Evolutionary conservation across 2,888 invertebrate genomes (phyloP), one percentile per base, ranked within the genome.

Genomic region (Parnassius mnemosyne): DNA sequence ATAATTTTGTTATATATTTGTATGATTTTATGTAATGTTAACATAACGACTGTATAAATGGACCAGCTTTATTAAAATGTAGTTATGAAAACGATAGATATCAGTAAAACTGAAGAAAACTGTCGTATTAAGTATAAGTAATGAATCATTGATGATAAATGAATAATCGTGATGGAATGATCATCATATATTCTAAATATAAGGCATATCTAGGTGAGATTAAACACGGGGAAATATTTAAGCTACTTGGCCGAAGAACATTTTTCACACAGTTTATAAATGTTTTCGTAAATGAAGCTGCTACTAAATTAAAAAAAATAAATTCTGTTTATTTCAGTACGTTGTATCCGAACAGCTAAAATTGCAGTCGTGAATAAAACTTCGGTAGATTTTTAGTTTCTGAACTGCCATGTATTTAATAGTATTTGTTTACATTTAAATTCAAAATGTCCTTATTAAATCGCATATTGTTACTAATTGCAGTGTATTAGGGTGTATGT

Each of bases 21-120:
- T 79, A 81, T 81, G 76, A 83, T 81, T 87, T 82, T 84, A 85
- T 75, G 78, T 80, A 75, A 79, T 82, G 78, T 84, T 81, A 80
- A 76, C 70, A 69, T 74, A 68, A 71, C 74, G 77, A 82, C 78
- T 81, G 78, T 81, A 78, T 79, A 80, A 78, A 80, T 74, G 87
- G 87, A 89, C 86, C 87, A 89, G 86, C 82, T 84, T 85, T 83
- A 79, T 82, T 77, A 81, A 70, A 77, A 71, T 76, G 61, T 62
- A 63, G 58, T 75, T 69, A 69, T n/a, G 34, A 61, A 71, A 71
- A 68, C 64, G 63, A 66, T 67, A 72, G 77, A 72, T 71, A 70
- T 85, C 87, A 88, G 87, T 88, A 61, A 74, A 85, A 87, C 87
- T 89, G 87, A 86, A 73, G 67, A 65, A 69, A 72, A 74, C 69